Evolutionary conservation across 2,797 vertebrate genomes (phyloP), one percentile per base, ranked within the genome.

Genomic region (Chaetophractus vellerosus): DNA sequence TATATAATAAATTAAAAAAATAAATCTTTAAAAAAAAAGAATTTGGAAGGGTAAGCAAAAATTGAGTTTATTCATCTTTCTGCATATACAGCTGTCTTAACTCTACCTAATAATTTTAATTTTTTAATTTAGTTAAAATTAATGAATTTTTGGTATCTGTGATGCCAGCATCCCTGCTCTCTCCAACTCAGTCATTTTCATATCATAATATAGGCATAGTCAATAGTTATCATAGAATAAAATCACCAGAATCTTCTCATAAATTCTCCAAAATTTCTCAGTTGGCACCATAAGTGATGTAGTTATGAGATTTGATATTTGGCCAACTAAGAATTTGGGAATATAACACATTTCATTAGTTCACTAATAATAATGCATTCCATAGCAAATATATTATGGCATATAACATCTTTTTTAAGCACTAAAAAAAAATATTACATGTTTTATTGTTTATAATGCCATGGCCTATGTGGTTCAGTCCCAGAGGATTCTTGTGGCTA

Each of bases 321-420:
- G 88, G 48, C 38, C 86, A 90, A 91, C 55, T 94, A 88, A 93
- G 48, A 80, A 61, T 31, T 68, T n/a, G 21, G 19, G 48, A 94
- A 89, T 82, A 63, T 96, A 59, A 95, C 89, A 76, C 18, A 82
- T 95, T 97, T 97, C 5, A 61, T 93, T 97, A 81, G n/a, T 64
- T 95, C 57, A 69, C 86, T 96, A 97, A 88, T 68, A 96, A 96
- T 95, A 93, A 92, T 78, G 4, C 2, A 41, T 96, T 97, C 82
- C 61, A 33, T 86, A 93, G 61, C 89, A 78, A 96, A 75, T 82
- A 94, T 85, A 95, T 81, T 90, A 72, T 80, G 87, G 26, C 12
- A 82, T 57, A 16, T 1, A 86, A 90, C 0, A 86, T 81, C 0
- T 80, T 96, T 97, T 96, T 90, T 55, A 52, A 52, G 50, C 50